phyloP scores from a whole-genome alignment of 2,888 invertebrate species.

The Drosophila prolongata region DNA sequence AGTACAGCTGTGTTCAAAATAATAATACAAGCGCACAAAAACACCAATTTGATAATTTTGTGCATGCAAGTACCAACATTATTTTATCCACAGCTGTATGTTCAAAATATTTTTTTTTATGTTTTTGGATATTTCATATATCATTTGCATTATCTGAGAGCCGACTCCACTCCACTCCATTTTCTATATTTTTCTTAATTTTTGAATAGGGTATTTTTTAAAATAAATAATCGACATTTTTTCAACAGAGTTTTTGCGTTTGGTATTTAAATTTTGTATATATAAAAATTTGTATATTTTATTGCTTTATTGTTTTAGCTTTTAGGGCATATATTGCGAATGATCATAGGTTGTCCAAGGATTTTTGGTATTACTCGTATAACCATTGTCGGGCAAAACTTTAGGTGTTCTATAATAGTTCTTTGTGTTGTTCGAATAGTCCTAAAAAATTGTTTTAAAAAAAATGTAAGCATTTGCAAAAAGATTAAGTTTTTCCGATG shows the following conservation, averaged over 20 bases:
- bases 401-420: conserved; percentile 69
- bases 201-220: not conserved
- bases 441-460: conserved; percentile 48
- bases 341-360: conserved; percentile 66
- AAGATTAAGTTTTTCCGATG: too few relatives aligned
- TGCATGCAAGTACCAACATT: not conserved
- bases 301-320: not conserved
- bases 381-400: conserved; percentile 61
- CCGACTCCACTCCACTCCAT: too few relatives aligned
- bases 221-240: too few relatives aligned
- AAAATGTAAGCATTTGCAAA: too few relatives aligned
- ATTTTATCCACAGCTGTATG: not conserved
- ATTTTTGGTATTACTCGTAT: conserved; percentile 39
- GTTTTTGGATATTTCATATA: conserved; percentile 1
- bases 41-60: too few relatives aligned
- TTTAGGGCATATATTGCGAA: conserved; percentile 78
- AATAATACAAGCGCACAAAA: not conserved
- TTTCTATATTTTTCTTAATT: not conserved
- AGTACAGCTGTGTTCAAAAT: not conserved
- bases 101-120: not conserved
- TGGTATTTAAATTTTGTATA: not conserved
- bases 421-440: conserved; percentile 69
- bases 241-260: not conserved
- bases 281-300: not conserved
- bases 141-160: not conserved